Conservation (phyloP, 2,113 vertebrate species). For the Cromileptes altivelis region DNA sequence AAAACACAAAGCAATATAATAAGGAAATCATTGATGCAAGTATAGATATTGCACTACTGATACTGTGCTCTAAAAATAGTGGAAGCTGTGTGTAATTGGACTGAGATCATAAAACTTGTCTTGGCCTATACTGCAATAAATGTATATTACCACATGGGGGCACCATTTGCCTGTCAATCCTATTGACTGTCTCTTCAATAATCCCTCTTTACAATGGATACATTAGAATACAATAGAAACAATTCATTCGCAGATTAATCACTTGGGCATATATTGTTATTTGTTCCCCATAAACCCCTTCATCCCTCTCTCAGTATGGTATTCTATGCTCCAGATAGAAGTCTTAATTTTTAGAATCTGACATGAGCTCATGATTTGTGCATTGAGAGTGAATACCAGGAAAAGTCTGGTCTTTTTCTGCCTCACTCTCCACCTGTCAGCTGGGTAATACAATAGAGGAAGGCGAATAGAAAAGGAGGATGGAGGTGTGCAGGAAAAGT, state of each 20-base stretch:
- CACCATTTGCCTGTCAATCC: slow-evolving; percentile 17
- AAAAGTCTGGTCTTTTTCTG: slow-evolving; percentile 40
- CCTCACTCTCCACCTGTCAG: slow-evolving; percentile 64
- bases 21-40: no score
- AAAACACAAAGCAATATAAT: no score
- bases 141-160: slow-evolving; percentile 59
- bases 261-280: background rate
- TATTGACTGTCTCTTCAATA: no score
- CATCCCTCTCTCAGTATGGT: background rate
- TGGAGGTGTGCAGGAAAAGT: slow-evolving; percentile 35
- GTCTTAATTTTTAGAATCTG: background rate
- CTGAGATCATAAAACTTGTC: background rate
- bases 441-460: slow-evolving; percentile 48
- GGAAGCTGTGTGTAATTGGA: background rate
- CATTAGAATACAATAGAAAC: no score
- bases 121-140: background rate
- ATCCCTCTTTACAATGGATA: background rate
- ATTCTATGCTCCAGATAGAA: background rate
- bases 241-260: background rate
- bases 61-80: background rate
- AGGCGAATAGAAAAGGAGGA: slow-evolving; percentile 33
- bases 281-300: background rate
- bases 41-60: no score
- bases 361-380: background rate
- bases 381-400: slow-evolving; percentile 40